Conservation (phyloP, 2,797 vertebrate genomes). For the Halcyon leucocephala region DNA sequence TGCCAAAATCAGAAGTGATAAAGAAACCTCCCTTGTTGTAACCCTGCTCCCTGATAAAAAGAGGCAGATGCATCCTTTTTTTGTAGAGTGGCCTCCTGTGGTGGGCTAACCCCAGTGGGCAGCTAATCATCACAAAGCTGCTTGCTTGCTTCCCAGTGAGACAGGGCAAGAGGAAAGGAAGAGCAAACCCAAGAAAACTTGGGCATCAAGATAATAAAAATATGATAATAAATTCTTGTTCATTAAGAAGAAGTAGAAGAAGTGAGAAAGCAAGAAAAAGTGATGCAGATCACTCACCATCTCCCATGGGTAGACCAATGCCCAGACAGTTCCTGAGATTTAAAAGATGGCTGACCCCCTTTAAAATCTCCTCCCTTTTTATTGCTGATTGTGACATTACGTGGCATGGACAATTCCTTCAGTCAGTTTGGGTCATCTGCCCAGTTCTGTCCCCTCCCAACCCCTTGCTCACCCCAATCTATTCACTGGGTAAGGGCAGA, state of each 20-base stretch:
- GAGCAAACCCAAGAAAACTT: neutral
- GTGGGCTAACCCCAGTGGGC: neutral
- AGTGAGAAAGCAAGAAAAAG: neutral
- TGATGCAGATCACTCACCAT: neutral
- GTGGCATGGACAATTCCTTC: neutral
- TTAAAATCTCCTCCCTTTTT: neutral
- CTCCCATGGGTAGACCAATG: neutral
- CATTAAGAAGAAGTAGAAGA: neutral
- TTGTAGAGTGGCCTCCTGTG: neutral
- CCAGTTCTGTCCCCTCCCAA: neutral
- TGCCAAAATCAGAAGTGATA: neutral
- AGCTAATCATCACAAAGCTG: neutral
- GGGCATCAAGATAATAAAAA: neutral
- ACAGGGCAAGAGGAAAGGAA: neutral
- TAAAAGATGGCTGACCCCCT: neutral
- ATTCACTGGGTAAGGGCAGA: neutral
- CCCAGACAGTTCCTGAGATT: neutral
- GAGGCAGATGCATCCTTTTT: neutral
- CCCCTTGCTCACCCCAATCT: neutral
- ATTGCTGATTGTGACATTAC: neutral
- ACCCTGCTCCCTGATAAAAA: neutral
- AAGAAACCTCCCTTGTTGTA: neutral
- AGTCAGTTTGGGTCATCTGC: neutral
- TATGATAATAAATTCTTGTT: neutral
- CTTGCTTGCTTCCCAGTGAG: rapidly evolving